Conservation (phyloP, 2,888 invertebrate genomes). For the Lycia hirtaria region DNA sequence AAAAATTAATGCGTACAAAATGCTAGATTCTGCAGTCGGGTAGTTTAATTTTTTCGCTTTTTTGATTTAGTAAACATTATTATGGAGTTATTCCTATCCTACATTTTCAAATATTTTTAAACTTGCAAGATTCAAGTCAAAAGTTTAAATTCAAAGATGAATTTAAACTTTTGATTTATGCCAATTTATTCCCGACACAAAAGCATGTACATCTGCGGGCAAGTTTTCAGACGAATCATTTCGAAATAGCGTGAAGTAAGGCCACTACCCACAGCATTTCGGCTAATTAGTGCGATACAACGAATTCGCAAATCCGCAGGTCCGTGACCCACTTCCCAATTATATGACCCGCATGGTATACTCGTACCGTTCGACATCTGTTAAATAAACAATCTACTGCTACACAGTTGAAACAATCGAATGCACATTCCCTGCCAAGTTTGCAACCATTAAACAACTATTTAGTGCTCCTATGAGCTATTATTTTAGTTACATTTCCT, state of each 20-base stretch:
- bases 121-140: background rate
- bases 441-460: slow-evolving; percentile 51
- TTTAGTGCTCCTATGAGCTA: slow-evolving; percentile 44
- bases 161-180: background rate
- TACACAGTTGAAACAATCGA: slow-evolving; percentile 53
- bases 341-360: slow-evolving; percentile 57
- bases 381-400: slow-evolving; percentile 48
- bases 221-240: slow-evolving; percentile 11
- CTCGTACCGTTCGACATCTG: slow-evolving; percentile 44
- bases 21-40: too few relatives aligned
- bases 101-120: background rate
- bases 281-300: slow-evolving; percentile 26
- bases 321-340: slow-evolving; percentile 54
- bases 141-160: background rate
- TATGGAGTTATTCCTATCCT: too few relatives aligned
- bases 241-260: slow-evolving; percentile 12
- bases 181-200: background rate
- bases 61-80: too few relatives aligned
- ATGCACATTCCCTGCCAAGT: slow-evolving; percentile 54
- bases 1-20: too few relatives aligned
- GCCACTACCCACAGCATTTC: slow-evolving; percentile 9
- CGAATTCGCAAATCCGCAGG: slow-evolving; percentile 36
- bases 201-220: background rate
- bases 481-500: slow-evolving; percentile 16
- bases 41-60: too few relatives aligned